A percentile compares a stretch with the other conserved stretches of the same genome.
Conservation (phyloP, 2,888 invertebrate species). For the Pteria penguin region DNA sequence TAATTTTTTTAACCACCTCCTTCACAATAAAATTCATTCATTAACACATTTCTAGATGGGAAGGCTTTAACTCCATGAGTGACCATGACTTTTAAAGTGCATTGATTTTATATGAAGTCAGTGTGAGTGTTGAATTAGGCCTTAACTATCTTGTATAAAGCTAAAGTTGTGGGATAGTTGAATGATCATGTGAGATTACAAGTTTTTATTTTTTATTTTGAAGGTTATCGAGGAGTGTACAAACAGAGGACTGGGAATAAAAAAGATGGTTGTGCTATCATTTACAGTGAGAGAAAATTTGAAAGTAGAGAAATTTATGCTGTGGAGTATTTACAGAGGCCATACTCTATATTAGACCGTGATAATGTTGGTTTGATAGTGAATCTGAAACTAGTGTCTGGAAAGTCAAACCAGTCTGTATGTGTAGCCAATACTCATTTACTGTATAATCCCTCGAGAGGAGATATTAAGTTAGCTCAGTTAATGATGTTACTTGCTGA, state of each 20-base stretch:
- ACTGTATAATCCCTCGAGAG: slow-evolving; percentile 92
- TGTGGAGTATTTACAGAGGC: slow-evolving; percentile 85
- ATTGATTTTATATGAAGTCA: no score
- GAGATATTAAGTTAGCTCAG: slow-evolving; percentile 94
- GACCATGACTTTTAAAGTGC: no score
- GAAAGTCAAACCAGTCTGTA: slow-evolving; percentile 76
- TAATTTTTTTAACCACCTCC: no score
- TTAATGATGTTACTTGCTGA: slow-evolving; percentile 90
- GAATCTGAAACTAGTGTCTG: slow-evolving; percentile 83
- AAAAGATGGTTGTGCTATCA: slow-evolving; percentile 94
- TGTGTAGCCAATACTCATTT: slow-evolving; percentile 96
- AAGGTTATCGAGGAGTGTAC: slow-evolving; percentile 88
- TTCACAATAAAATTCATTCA: no score
- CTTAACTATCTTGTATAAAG: no score
- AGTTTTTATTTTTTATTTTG: no score
- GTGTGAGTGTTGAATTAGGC: no score
- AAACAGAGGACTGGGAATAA: slow-evolving; percentile 89
- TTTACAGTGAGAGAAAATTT: slow-evolving; percentile 87
- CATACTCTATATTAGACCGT: slow-evolving; percentile 85
- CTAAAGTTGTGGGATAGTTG: no score
- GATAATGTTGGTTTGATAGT: slow-evolving; percentile 93
- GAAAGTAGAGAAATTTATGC: slow-evolving; percentile 84
- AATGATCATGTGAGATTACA: no score
- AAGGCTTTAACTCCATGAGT: no score
- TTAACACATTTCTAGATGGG: no score